These are phyloP conservation scores for Hanleya hanleyi DNA, from an alignment of 2,888 invertebrate genomes.

Conservation along the genomic window DNA sequence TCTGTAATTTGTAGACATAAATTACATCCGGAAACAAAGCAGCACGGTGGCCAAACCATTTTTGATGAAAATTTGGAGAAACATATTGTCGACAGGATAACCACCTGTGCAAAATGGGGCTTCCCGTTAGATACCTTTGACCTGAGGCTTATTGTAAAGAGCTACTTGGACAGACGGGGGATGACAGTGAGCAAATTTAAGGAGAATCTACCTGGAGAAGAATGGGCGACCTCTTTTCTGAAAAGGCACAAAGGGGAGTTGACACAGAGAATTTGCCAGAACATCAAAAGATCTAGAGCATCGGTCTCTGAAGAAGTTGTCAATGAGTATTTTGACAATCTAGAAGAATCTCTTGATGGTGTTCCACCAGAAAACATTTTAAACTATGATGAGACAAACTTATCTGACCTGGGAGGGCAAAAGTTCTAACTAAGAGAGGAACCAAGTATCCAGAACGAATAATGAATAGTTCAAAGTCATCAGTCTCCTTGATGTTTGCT, in stretches of 20 bases:
- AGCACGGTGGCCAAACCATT: no score
- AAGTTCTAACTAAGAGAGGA: constrained; percentile 16
- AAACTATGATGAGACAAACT: constrained; percentile 68
- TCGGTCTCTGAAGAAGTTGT: background rate
- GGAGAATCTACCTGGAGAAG: constrained; percentile 40
- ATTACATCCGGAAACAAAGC: background rate
- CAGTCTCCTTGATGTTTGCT: constrained; percentile 68
- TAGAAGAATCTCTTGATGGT: constrained; percentile 4
- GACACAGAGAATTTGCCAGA: constrained; percentile 15
- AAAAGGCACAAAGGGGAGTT: constrained; percentile 17
- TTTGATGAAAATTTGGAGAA: background rate
- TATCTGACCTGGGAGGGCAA: constrained; percentile 63
- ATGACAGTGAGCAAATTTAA: constrained; percentile 37
- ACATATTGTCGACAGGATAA: background rate
- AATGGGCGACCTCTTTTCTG: constrained; percentile 19
- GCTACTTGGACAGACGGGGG: constrained; percentile 45
- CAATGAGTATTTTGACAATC: background rate
- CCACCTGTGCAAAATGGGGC: background rate
- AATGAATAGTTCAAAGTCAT: constrained; percentile 64
- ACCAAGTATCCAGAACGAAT: constrained; percentile 61
- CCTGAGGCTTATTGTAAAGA: constrained; percentile 44
- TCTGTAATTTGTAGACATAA: background rate
- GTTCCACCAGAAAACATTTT: constrained; percentile 45
- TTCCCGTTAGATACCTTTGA: constrained; percentile 6
- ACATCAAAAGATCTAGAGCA: background rate